Evolutionary conservation across 2,797 vertebrate genomes (phyloP).

Genomic region (Rhinogobio ventralis): DNA sequence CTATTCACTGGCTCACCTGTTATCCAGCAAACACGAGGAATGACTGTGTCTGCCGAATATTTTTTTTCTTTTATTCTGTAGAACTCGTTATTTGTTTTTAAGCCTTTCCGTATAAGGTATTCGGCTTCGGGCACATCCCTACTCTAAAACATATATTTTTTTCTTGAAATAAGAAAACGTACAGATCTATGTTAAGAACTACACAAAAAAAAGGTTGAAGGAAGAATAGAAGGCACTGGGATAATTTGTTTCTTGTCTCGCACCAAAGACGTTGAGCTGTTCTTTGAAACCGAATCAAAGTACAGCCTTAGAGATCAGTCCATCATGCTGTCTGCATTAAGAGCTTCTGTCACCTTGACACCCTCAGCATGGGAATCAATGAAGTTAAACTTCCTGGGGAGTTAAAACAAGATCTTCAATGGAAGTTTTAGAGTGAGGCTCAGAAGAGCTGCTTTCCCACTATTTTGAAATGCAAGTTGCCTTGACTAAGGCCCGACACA

Average conservation of each 20-base stretch:
- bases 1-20: not conserved
- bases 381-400: conserved; percentile 37
- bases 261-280: conserved; percentile 16
- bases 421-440: not conserved
- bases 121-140: not conserved
- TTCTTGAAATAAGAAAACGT: not conserved
- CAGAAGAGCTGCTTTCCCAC: conserved; percentile 15
- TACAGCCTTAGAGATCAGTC: conserved; percentile 45
- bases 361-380: conserved; percentile 35
- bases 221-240: not conserved
- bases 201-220: not conserved
- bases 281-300: conserved; percentile 48
- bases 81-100: not conserved
- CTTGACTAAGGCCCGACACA: not conserved
- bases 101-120: not conserved
- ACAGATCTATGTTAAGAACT: not conserved
- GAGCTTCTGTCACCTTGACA: conserved; percentile 41
- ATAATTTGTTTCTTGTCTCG: conserved; percentile 44
- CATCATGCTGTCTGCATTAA: conserved; percentile 48
- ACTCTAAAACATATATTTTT: not conserved
- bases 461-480: not conserved
- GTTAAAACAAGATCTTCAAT: conserved; percentile 37
- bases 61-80: too few relatives aligned
- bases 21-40: not conserved
- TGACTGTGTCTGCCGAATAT: too few relatives aligned